Evolutionary conservation across 2,797 vertebrate species (phyloP).

Genomic region (Hyperoplus immaculatus): DNA sequence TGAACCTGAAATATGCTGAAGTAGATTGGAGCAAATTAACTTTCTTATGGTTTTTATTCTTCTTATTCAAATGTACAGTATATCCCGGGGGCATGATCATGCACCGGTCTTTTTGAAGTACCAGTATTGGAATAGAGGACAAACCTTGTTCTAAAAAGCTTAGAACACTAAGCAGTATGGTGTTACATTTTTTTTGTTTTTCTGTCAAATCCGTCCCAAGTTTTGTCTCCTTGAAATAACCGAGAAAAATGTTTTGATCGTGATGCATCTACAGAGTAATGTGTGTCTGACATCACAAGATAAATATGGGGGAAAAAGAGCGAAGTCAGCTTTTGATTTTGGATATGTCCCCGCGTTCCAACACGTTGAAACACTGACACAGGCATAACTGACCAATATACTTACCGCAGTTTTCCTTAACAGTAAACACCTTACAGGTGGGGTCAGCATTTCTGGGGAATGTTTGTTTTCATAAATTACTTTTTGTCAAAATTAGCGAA

Average conservation of each 20-base stretch:
- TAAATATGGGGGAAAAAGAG: slow-evolving; percentile 30
- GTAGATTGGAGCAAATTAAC: neutral
- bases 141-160: neutral
- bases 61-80: neutral
- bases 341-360: neutral
- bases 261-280: slow-evolving; percentile 16
- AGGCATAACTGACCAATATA: slow-evolving; percentile 8
- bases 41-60: neutral
- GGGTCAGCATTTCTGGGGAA: no score
- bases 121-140: neutral
- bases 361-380: slow-evolving; percentile 29
- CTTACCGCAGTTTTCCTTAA: neutral
- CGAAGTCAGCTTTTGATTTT: slow-evolving; percentile 35
- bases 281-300: slow-evolving; percentile 25
- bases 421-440: neutral
- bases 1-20: neutral
- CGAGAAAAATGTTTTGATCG: neutral
- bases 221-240: neutral
- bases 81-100: neutral
- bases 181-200: neutral
- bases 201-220: slow-evolving; percentile 5
- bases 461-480: no score
- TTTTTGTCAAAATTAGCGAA: no score
- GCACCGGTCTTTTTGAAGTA: neutral
- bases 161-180: neutral